Evolutionary conservation across 1,140 invertebrate species (phyloP).

Genomic region (Aphelinus atriplicis): DNA sequence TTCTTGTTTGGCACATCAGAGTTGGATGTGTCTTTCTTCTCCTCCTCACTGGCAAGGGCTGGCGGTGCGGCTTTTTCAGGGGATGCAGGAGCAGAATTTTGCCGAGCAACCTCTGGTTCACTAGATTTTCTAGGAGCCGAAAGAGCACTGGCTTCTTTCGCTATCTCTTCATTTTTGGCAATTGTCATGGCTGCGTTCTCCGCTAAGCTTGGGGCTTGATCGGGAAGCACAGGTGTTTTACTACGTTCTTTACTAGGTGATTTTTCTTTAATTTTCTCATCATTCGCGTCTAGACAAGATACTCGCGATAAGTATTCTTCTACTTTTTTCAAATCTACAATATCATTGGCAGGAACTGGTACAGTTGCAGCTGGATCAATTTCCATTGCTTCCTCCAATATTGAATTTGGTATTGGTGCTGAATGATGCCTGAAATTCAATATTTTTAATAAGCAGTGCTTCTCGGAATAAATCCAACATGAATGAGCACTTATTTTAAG

Average conservation of each 20-base stretch:
- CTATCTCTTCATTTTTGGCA: constrained; percentile 16
- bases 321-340: constrained; percentile 50
- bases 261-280: constrained; percentile 51
- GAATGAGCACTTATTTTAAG: no score
- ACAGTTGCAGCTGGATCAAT: constrained; percentile 44
- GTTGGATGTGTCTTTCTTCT: not conserved
- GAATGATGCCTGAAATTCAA: constrained; percentile 54
- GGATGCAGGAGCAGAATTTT: not conserved
- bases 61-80: not conserved
- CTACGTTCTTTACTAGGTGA: constrained; percentile 49
- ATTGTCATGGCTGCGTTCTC: not conserved
- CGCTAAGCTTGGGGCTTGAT: not conserved
- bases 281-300: constrained; percentile 44
- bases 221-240: constrained; percentile 46
- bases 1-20: constrained; percentile 18
- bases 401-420: constrained; percentile 55
- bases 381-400: constrained; percentile 58
- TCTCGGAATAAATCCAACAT: no score
- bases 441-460: not conserved
- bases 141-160: not conserved
- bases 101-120: not conserved
- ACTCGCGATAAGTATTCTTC: constrained; percentile 11
- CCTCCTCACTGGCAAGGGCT: not conserved
- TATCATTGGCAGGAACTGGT: constrained; percentile 46
- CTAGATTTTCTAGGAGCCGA: not conserved